Evolutionary conservation across 2,888 invertebrate species (phyloP).

Genomic region (Congeria kusceri): DNA sequence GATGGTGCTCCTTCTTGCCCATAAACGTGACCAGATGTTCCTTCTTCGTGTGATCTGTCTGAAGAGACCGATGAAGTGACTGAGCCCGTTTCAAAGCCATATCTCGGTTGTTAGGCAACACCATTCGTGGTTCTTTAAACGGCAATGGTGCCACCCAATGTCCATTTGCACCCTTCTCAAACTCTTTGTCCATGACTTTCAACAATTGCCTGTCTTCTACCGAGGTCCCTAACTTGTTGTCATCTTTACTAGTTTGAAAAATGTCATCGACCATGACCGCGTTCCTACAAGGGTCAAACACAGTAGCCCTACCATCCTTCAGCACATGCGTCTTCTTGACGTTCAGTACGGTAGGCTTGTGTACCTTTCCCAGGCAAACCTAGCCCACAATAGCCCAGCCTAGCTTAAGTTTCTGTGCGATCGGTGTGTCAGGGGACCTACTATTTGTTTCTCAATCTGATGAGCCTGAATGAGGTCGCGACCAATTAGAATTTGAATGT

Average conservation of each 20-base stretch:
- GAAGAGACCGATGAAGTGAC: slow-evolving; percentile 31
- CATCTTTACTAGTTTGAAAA: slow-evolving; percentile 5
- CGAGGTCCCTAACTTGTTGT: slow-evolving; percentile 38
- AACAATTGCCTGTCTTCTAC: slow-evolving; percentile 54
- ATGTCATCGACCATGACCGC: slow-evolving; percentile 10
- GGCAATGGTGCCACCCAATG: slow-evolving; percentile 54
- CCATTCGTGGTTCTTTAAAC: slow-evolving; percentile 24
- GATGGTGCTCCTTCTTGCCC: slow-evolving; percentile 55
- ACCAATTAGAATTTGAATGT: slow-evolving; percentile 32
- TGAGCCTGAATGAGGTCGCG: slow-evolving; percentile 33
- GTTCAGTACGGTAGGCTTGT: slow-evolving; percentile 25
- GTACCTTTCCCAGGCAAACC: slow-evolving; percentile 50
- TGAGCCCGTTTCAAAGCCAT: slow-evolving; percentile 39
- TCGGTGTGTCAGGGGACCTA: slow-evolving; percentile 17
- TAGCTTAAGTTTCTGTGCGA: slow-evolving; percentile 27
- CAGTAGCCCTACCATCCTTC: slow-evolving; percentile 25
- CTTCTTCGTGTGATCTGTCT: slow-evolving; percentile 41
- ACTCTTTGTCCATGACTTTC: slow-evolving; percentile 21
- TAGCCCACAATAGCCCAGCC: slow-evolving; percentile 59
- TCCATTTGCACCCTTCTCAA: slow-evolving; percentile 32
- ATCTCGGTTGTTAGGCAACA: slow-evolving; percentile 43
- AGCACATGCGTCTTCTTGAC: slow-evolving; percentile 36
- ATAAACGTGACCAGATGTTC: slow-evolving; percentile 61
- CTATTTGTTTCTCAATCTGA: slow-evolving; percentile 28
- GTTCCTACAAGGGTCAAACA: slow-evolving; percentile 34